A percentile compares a stretch with the other conserved stretches of the same genome.
These are phyloP conservation scores for Dilophus febrilis DNA, from an alignment of 2,888 invertebrate species.

Conservation along the genomic window DNA sequence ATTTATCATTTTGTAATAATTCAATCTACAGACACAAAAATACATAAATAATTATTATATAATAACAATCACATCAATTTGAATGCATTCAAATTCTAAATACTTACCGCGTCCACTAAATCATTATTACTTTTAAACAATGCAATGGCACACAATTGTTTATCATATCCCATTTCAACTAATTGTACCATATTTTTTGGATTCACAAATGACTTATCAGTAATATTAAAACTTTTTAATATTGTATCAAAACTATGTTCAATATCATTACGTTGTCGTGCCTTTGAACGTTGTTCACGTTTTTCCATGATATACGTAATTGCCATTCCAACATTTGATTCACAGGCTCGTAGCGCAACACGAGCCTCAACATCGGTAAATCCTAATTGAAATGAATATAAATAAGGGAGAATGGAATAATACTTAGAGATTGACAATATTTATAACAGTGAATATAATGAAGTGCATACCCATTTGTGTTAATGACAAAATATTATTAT, in stretches of 20 bases:
- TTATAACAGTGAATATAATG: constrained; percentile 12
- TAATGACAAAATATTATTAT: constrained; percentile 32
- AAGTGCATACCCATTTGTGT: constrained; percentile 39
- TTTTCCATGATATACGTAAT: constrained; percentile 45
- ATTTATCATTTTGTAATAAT: constrained; percentile 19
- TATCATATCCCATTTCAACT: constrained; percentile 50
- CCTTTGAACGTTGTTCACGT: constrained; percentile 32
- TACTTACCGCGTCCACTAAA: constrained; percentile 45
- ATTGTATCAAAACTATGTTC: constrained; percentile 27
- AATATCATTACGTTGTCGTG: constrained; percentile 33
- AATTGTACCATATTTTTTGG: constrained; percentile 32
- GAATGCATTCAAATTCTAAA: constrained; percentile 30
- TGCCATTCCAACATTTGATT: constrained; percentile 40
- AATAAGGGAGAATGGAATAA: no score
- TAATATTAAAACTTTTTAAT: constrained; percentile 8
- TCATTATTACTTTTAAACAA: constrained; percentile 50
- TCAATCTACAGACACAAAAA: constrained; percentile 15
- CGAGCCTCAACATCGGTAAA: constrained; percentile 50
- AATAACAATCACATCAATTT: no score
- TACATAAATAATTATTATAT: no score
- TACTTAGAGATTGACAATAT: not conserved
- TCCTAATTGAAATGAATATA: no score
- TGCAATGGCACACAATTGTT: constrained; percentile 39
- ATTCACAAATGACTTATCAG: constrained; percentile 21
- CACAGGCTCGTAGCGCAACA: constrained; percentile 44